These are phyloP conservation scores for Drosophila asahinai DNA, from an alignment of 1,140 invertebrate species.

Conservation along the genomic window DNA sequence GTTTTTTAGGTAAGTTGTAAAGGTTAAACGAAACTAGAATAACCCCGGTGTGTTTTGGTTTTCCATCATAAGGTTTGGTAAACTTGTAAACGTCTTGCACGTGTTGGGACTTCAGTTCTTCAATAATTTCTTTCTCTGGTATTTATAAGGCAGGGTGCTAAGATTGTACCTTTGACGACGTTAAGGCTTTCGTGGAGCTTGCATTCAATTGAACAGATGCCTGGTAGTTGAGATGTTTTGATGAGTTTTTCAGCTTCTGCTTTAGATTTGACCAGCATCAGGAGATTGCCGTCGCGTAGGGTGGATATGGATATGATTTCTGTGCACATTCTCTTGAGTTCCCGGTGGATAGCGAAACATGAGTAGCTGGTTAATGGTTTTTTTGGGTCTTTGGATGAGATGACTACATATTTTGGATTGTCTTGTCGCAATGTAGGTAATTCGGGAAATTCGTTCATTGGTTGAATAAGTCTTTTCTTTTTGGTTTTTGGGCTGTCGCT, in stretches of 20 bases:
- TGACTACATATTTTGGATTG: constrained; percentile 11
- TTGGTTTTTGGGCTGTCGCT: background rate
- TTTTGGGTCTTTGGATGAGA: constrained; percentile 8
- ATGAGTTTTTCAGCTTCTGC: constrained; percentile 7
- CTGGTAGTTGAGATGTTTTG: constrained; percentile 1
- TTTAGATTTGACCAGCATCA: constrained; percentile 1
- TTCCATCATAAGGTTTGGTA: constrained; percentile 4
- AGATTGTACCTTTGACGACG: constrained; percentile 17
- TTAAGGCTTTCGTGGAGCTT: constrained; percentile 15
- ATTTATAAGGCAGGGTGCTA: constrained; percentile 12
- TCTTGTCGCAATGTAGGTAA: constrained; percentile 4
- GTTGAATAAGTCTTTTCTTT: constrained; percentile 10
- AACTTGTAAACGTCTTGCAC: constrained; percentile 15
- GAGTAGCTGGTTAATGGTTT: constrained; percentile 5
- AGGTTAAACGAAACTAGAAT: constrained; percentile 14
- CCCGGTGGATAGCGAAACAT: constrained; percentile 6
- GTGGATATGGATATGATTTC: constrained; percentile 11
- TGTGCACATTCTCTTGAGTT: constrained; percentile 11
- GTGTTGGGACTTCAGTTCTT: constrained; percentile 11
- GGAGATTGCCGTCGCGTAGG: background rate
- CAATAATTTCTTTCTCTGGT: constrained; percentile 14
- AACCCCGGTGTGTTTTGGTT: constrained; percentile 11
- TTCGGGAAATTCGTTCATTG: constrained; percentile 7
- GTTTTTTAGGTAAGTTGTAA: constrained; percentile 14
- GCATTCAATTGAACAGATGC: constrained; percentile 10